Conservation (phyloP, 2,797 vertebrate genomes). For the Microctenopoma steveboyesi region DNA sequence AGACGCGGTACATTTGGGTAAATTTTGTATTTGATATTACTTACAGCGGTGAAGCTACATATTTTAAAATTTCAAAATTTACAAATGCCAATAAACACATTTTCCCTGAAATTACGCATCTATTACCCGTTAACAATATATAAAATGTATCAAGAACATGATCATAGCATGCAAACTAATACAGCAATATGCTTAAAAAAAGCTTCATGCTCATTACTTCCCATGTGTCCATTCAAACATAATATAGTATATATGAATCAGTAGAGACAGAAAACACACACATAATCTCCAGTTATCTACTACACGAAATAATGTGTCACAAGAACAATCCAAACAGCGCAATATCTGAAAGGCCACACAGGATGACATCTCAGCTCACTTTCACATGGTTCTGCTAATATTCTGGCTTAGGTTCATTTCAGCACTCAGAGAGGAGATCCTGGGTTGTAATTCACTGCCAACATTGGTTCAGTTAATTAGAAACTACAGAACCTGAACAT, state of each 20-base stretch:
- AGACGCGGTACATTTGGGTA: constrained; percentile 30
- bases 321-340: background rate
- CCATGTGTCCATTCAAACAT: constrained; percentile 7
- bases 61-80: constrained; percentile 26
- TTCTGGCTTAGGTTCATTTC: background rate
- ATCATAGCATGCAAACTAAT: constrained; percentile 39
- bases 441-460: background rate
- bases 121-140: constrained; percentile 11
- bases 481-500: background rate
- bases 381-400: constrained; percentile 6
- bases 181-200: background rate
- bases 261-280: background rate
- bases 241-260: constrained; percentile 16
- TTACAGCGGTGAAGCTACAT: constrained; percentile 16
- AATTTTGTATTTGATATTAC: constrained; percentile 47
- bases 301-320: constrained; percentile 22
- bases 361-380: background rate
- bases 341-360: background rate
- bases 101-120: constrained; percentile 51
- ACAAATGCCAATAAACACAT: constrained; percentile 51
- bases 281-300: constrained; percentile 50
- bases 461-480: background rate
- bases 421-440: background rate
- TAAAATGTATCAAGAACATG: constrained; percentile 20
- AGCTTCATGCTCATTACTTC: background rate